These are phyloP conservation scores for Dolichomitus sp. DNA, from an alignment of 2,888 invertebrate genomes.

Conservation along the genomic window DNA sequence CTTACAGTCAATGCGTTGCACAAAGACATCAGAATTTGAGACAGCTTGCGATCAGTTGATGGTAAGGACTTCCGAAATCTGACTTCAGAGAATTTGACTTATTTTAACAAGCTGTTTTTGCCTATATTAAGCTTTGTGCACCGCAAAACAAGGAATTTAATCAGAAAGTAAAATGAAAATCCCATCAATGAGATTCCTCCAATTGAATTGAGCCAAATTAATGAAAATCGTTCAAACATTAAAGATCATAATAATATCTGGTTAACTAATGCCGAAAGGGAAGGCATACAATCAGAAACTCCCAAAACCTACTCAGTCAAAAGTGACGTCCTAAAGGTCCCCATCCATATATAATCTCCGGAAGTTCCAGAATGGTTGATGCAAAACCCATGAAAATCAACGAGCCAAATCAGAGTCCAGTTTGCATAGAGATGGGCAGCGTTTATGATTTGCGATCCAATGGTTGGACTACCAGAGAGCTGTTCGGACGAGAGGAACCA, in stretches of 20 bases:
- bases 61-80: no score
- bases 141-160: neutral
- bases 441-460: conserved; percentile 41
- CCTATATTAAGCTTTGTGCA: no score
- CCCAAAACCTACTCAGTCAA: neutral
- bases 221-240: neutral
- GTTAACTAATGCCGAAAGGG: neutral
- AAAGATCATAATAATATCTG: neutral
- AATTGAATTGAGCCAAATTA: neutral
- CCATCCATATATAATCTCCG: conserved; percentile 11
- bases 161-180: neutral
- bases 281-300: neutral
- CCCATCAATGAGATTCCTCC: neutral
- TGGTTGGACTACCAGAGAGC: conserved; percentile 25
- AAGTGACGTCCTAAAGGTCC: neutral
- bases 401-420: conserved; percentile 37
- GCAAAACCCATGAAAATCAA: conserved; percentile 42
- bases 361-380: conserved; percentile 11
- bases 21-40: no score
- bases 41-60: no score
- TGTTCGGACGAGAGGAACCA: conserved; percentile 13
- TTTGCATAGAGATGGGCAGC: conserved; percentile 37
- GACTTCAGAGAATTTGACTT: no score
- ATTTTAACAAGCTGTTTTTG: no score
- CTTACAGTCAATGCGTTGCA: neutral